Percentiles rank a stretch among this genome's conserved stretches.
These are phyloP conservation scores for Falco naumanni DNA, from an alignment of 2,797 vertebrate species.

Conservation along the genomic window DNA sequence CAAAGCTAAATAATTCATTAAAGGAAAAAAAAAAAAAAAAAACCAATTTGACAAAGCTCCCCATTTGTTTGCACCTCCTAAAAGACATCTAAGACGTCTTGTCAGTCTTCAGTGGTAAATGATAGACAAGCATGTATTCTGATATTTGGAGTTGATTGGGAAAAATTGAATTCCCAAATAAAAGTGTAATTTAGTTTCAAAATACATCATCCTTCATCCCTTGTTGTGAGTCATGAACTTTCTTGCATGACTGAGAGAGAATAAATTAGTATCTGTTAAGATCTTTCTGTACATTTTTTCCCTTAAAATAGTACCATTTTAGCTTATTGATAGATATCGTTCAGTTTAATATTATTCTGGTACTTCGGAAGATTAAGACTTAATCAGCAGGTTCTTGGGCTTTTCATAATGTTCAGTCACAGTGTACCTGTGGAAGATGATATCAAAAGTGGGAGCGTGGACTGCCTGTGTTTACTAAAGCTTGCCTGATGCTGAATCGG, in stretches of 20 bases:
- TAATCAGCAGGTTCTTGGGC: background rate
- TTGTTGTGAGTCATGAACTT: constrained; percentile 44
- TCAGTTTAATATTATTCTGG: constrained; percentile 33
- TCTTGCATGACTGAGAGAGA: constrained; percentile 37
- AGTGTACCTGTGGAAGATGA: background rate
- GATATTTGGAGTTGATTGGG: background rate
- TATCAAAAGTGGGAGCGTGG: background rate
- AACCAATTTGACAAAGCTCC: background rate
- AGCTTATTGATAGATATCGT: constrained; percentile 22
- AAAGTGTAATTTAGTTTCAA: constrained; percentile 61
- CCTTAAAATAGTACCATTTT: constrained; percentile 30
- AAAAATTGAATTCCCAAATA: constrained; percentile 50
- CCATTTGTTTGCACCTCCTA: background rate
- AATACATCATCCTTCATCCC: constrained; percentile 42
- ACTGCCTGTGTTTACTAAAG: background rate
- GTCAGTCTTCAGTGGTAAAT: constrained; percentile 6
- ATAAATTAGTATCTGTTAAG: constrained; percentile 10
- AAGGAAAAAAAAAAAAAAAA: background rate
- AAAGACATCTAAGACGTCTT: background rate
- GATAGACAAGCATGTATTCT: background rate
- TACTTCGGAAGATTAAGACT: background rate
- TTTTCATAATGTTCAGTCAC: background rate
- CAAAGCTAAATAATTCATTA: constrained; percentile 29
- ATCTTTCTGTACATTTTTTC: background rate
- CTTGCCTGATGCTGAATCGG: background rate